Base-by-base conservation (phyloP, 2,888 invertebrate genomes). In the Oegoconia quadripuncta region DNA sequence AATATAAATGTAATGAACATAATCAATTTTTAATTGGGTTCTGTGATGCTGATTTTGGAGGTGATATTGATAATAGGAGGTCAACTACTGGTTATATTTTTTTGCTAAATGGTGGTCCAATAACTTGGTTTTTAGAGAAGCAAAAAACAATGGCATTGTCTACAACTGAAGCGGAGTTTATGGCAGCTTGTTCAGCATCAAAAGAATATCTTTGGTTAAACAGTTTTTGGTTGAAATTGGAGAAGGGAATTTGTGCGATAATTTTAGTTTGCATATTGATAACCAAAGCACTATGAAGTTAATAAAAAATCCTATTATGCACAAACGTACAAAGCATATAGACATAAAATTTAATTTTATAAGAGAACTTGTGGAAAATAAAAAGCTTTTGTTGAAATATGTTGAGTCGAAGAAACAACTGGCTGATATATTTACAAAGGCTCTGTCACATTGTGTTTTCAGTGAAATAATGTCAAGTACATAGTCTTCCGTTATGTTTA, bases 251-350 rank as follows among this genome's bases (percentile, higher is more conserved):
- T n/a, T n/a, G n/a, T n/a, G n/a, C n/a, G n/a, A n/a, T n/a, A n/a
- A n/a, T n/a, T n/a, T n/a, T n/a, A n/a, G n/a, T n/a, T n/a, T n/a
- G n/a, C n/a, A n/a, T n/a, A n/a, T 45, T n/a, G 45, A 45, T 11
- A 45, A 45, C 30, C 45, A 45, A 28, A 42, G 48, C 36, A 39
- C 48, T 17, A 49, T 49, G 7, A 17, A 22, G 17, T 11, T 47
- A 6, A 44, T 48, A 29, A 48, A 45, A 22, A 45, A 48, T 38
- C 9, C 11, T 11, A 32, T 41, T 6, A 43, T 18, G 28, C 48
- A 45, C 14, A 44, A 44, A 20, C 3, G 44, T 1, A 39, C 41
- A 9, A 48, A 48, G n/a, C 48, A 48, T 23, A 48, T 46, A n/a
- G 43, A 46, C 14, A 20, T 42, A 3, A 45, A 25, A 17, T 48